Base-by-base conservation (phyloP, 2,797 vertebrate genomes). In the Helicolenus hilgendorfi region DNA sequence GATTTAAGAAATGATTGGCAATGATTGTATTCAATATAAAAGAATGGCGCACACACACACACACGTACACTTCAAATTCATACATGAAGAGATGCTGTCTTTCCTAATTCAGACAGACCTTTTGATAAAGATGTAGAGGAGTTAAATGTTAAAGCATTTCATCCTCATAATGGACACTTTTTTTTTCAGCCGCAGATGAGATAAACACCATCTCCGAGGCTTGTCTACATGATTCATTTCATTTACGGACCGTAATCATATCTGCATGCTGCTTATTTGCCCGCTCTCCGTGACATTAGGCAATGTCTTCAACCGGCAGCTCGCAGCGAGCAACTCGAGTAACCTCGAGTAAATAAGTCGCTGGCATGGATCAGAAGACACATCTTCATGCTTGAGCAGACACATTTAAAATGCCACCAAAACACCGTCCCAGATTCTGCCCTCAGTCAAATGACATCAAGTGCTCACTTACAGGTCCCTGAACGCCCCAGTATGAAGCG, bases 401-500 rank as follows among this genome's bases (percentile, higher is more conserved):
- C 92, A 72, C 94, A 94, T 96, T 95, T 94, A 96, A 96, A 95
- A 96, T 95, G 93, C 94, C 92, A 96, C 93, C 92, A 94, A 96
- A 96, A 95, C 91, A 94, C 83, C 90, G 93, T 93, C 94, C 93
- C 88, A 95, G 92, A 94, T 94, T 95, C 94, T 91, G 93, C 95
- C 95, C 95, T 92, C 94, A 95, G 95, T 96, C 94, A 96, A 95
- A 94, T 88, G 92, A 96, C 95, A 95, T 94, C 88, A 92, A 96
- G 95, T 91, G 94, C 88, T 94, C 95, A 91, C 96, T 95, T 96
- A 95, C 94, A 96, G 94, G 96, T 96, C 95, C 95, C 95, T 89
- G 95, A 97, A 97, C 80, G 90, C 87, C 89, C 85, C 95, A 85
- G 85, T 89, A 92, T 86, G 91, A 87, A 92, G 88, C 70, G 4